These are phyloP conservation scores for Zenarchopterus dispar DNA, from an alignment of 2,797 vertebrate genomes.

Conservation along the genomic window DNA sequence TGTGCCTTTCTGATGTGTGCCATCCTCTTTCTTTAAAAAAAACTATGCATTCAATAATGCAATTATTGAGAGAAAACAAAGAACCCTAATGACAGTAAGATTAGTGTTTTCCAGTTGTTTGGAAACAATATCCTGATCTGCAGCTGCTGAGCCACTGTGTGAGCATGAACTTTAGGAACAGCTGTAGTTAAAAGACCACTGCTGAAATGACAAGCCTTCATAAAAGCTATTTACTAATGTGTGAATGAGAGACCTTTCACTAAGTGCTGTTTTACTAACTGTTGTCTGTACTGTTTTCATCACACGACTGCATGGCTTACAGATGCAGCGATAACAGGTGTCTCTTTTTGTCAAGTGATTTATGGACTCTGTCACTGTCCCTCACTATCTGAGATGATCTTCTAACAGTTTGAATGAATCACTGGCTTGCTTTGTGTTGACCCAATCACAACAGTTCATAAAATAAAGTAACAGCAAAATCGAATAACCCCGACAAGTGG, in stretches of 20 bases:
- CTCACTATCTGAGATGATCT: conserved; percentile 35
- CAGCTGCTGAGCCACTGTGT: conserved; percentile 77
- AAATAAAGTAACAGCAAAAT: conserved; percentile 49
- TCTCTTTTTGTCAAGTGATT: conserved; percentile 39
- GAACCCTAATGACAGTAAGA: conserved; percentile 37
- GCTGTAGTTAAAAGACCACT: conserved; percentile 66
- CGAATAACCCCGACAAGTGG: conserved; percentile 41
- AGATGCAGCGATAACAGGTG: conserved; percentile 23
- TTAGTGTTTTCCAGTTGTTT: conserved; percentile 69
- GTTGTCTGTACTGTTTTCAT: conserved; percentile 50
- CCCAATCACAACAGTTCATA: conserved; percentile 19
- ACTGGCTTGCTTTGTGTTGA: conserved; percentile 30
- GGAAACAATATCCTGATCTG: conserved; percentile 71
- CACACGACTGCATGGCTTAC: conserved; percentile 52
- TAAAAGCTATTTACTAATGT: conserved; percentile 73
- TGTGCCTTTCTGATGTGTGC: neutral
- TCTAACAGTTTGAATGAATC: conserved; percentile 38
- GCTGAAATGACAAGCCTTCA: conserved; percentile 62
- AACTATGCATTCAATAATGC: conserved; percentile 16
- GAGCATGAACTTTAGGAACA: conserved; percentile 67
- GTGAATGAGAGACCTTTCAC: conserved; percentile 71
- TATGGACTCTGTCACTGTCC: conserved; percentile 38
- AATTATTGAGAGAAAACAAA: conserved; percentile 34
- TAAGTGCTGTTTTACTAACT: conserved; percentile 32
- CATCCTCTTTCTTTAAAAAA: neutral